phyloP scores from a whole-genome alignment of 30 jellyfish, hydroid and myxozoan genomes.

The Cassiopea xamachana region DNA sequence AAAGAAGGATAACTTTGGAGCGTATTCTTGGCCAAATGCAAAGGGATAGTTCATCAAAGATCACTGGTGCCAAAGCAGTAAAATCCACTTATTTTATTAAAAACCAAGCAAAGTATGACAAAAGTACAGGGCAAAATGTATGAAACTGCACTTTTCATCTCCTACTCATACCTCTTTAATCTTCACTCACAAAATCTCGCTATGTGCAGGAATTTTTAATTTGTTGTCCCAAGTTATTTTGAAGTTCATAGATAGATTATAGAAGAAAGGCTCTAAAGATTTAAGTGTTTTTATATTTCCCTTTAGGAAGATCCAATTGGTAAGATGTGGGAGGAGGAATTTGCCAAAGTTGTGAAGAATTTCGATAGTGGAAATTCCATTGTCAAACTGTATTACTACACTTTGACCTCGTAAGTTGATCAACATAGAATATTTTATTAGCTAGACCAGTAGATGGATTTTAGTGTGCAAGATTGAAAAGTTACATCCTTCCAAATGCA shows the following conservation, averaged over 20 bases:
- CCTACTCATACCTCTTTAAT: too few relatives aligned
- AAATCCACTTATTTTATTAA: slow-evolving; percentile 61
- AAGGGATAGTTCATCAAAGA: slow-evolving; percentile 5
- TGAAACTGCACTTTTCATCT: not conserved
- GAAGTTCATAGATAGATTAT: not conserved
- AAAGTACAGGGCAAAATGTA: slow-evolving; percentile 69
- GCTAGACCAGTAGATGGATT: too few relatives aligned
- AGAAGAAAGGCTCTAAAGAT: too few relatives aligned
- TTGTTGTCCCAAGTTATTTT: not conserved
- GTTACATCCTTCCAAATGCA: too few relatives aligned
- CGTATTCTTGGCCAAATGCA: slow-evolving; percentile 62
- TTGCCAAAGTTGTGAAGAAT: slow-evolving; percentile 41
- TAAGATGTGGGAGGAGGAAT: slow-evolving; percentile 72
- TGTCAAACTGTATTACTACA: slow-evolving; percentile 26
- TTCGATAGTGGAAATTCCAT: slow-evolving; percentile 8
- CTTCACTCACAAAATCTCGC: too few relatives aligned
- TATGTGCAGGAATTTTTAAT: too few relatives aligned
- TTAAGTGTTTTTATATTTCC: too few relatives aligned
- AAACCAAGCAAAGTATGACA: slow-evolving; percentile 67
- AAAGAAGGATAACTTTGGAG: slow-evolving; percentile 40
- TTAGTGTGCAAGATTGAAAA: too few relatives aligned
- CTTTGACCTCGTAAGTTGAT: slow-evolving; percentile 57
- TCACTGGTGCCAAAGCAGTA: slow-evolving; percentile 75
- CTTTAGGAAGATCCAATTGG: slow-evolving; percentile 75
- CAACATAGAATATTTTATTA: not conserved